Percentiles rank a stretch among this genome's conserved stretches.
Conservation (phyloP, 2,113 vertebrate species). For the Mustelus asterias region DNA sequence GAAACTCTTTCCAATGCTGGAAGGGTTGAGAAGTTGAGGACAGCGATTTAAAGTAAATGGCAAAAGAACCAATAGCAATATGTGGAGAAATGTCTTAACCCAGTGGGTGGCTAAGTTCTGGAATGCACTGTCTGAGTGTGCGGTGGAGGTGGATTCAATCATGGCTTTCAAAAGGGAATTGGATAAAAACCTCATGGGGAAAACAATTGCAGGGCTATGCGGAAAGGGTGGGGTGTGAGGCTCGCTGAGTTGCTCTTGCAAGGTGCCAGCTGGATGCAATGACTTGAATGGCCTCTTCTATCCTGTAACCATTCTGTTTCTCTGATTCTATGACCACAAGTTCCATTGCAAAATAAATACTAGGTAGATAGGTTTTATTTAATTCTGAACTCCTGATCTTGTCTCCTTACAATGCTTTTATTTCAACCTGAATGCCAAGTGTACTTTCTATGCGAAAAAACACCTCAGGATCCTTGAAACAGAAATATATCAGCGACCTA, state of each 20-base stretch:
- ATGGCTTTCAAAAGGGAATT: no score
- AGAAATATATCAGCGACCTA: not conserved
- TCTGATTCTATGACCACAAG: not conserved
- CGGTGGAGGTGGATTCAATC: no score
- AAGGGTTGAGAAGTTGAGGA: not conserved
- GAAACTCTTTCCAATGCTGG: not conserved
- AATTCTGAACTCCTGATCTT: not conserved
- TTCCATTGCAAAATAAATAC: not conserved
- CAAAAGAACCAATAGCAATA: not conserved
- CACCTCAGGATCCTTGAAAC: not conserved
- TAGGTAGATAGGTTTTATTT: not conserved
- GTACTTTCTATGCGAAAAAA: not conserved
- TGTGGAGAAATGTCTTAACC: not conserved
- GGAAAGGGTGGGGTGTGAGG: no score
- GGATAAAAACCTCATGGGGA: no score
- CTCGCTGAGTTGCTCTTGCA: no score
- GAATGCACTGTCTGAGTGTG: no score
- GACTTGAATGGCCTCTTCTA: no score
- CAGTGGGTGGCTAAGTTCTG: no score
- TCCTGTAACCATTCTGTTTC: no score
- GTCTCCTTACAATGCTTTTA: not conserved
- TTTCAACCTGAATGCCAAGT: not conserved
- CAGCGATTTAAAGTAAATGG: not conserved
- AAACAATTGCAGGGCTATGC: no score
- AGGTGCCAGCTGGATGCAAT: no score